Evolutionary conservation across 2,113 vertebrate genomes (phyloP), one percentile per base, ranked within the genome.

Genomic region (Myxocyprinus asiaticus): DNA sequence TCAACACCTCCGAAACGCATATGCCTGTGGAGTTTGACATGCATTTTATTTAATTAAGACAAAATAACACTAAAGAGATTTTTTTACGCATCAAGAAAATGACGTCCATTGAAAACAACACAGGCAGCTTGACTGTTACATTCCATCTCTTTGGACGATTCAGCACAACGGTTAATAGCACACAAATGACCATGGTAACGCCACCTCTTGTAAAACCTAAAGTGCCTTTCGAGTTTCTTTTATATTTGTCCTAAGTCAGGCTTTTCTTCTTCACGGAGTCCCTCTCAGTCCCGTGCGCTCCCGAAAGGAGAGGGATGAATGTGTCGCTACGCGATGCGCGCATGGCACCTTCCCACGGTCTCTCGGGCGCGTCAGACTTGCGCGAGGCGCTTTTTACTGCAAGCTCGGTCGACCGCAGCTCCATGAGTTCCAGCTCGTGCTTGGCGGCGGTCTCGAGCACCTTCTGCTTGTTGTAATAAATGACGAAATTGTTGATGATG

Each of bases 401-500:
- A 17, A 90, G 91, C 0, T 91, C 93, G 0, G 83, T 87, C n/a
- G 94, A 94, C 81, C 95, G 94, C 71, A 98, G 92, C 83, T 96
- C 96, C 96, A 98, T 97, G 82, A 98, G 89, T 86, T 98, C 96
- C 76, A 98, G 86, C 82, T 99, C 95, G 0, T 98, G 97, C 80
- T 96, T 96, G 71, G 96, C 96, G 0, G 97, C 96, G 0, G 96
- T 98, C 89, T 99, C 97, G 85, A 99, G 89, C 73, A 97, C 96
- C 47, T 94, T 95, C 90, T 98, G 97, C 78, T 98, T 97, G 80
- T 98, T 98, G 88, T 98, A 99, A 85, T 96, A 98, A 44, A 95
- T 89, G 55, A 99, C 96, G 82, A 99, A 99, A 91, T 98, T 98
- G 77, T 99, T 99, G 61, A 98, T 99, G 84, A 99, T 99, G 70